A percentile compares a stretch with the other conserved stretches of the same genome.
Conservation (phyloP, 2,888 invertebrate genomes). For the Spisula subtruncata region DNA sequence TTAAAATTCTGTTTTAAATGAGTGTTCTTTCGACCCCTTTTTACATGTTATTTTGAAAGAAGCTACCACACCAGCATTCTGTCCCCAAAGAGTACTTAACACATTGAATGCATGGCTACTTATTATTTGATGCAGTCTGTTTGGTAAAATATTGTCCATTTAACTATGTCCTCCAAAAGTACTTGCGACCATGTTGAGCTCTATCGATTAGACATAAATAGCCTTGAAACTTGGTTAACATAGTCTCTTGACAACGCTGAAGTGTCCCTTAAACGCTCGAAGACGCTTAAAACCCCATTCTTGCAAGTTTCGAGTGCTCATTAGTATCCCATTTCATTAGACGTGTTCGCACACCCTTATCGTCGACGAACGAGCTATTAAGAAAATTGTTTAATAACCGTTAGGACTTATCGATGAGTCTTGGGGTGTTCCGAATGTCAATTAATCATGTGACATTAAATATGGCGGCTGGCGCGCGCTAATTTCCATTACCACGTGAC, state of each 20-base stretch:
- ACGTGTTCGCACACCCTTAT: conserved; percentile 63
- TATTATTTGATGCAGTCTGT: background rate
- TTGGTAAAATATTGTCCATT: conserved; percentile 8
- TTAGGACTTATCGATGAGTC: conserved; percentile 46
- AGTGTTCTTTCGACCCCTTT: no score
- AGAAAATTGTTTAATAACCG: conserved; percentile 78
- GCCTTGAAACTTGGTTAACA: conserved; percentile 13
- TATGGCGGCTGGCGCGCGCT: conserved; percentile 23
- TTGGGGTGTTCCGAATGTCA: conserved; percentile 57
- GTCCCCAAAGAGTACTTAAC: no score
- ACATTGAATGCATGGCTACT: no score
- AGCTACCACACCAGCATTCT: no score
- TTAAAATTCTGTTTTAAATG: no score
- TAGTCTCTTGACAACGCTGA: conserved; percentile 21
- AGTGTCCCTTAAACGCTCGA: conserved; percentile 40
- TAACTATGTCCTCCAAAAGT: background rate
- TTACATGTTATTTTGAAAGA: no score
- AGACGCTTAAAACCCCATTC: conserved; percentile 33
- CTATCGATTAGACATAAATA: conserved; percentile 2
- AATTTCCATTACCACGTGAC: conserved; percentile 19
- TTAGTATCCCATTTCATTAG: conserved; percentile 71
- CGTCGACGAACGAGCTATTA: conserved; percentile 74
- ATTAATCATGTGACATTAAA: conserved; percentile 50
- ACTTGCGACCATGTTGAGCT: background rate
- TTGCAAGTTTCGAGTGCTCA: conserved; percentile 55